Evolutionary conservation across 2,113 vertebrate genomes (phyloP), one percentile per base, ranked within the genome.

Genomic region (Takifugu bimaculatus): DNA sequence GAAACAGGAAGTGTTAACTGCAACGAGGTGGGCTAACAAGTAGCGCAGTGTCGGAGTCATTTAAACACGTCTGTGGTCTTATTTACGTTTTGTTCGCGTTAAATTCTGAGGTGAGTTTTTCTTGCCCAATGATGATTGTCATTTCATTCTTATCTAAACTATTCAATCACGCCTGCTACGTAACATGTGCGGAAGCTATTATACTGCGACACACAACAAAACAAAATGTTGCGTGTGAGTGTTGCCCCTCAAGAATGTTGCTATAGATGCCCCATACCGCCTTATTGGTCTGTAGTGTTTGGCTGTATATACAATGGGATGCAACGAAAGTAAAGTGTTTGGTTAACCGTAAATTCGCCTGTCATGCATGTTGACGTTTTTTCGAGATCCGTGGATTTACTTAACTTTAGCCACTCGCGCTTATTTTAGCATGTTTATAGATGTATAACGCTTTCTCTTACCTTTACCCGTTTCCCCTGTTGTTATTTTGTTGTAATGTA

Each of bases 1-100:
- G 76, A 85, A 85, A 52, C 47, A 28, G 60, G 63, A 72, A 56
- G 57, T 62, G 54, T 62, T 65, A 52, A 50, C 13, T 49, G 4
- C 11, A 9, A 6, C 15, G 53, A n/a, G 63, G 52, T 57, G 57
- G 42, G 64, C 64, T 72, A 74, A 29, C 45, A 12, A 25, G 54
- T 59, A 68, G 42, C 6, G 15, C 4, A 27, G 6, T 3, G 47
- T n/a, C 4, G 0, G 44, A 55, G 51, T 1, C 3, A n/a, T 11
- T 25, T 0, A 35, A 42, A 39, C 25, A 4, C 9, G 4, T 3
- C 45, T 15, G 43, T 43, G 15, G 15, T 9, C 29, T 4, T 6
- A 5, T 53, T 1, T 13, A 9, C 20, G 26, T 26, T 58, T 42
- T 1, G 2, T 52, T 0, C 4, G 12, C 48, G 1, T 14, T 62